A percentile compares a stretch with the other conserved stretches of the same genome.
Evolutionary conservation across 2,888 invertebrate genomes (phyloP).

Genomic region (Diogma glabrata): DNA sequence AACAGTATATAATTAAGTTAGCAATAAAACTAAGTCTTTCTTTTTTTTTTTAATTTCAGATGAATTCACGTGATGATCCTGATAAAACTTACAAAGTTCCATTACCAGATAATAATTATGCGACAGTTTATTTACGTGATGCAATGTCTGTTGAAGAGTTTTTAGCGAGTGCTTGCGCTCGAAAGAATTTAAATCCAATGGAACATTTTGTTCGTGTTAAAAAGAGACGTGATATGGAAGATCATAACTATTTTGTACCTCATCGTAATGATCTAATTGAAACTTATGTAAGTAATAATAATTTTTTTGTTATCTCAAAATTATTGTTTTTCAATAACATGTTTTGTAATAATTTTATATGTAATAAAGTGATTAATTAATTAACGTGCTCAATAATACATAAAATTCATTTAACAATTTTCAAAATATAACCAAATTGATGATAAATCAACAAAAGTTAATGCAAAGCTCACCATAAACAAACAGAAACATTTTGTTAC

Average conservation of each 20-base stretch:
- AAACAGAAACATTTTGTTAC: too few species aligned
- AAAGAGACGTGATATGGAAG: constrained; percentile 88
- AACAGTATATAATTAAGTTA: too few species aligned
- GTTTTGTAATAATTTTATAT: too few species aligned
- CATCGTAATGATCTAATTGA: constrained; percentile 90
- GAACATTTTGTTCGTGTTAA: constrained; percentile 94
- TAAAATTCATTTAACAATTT: too few species aligned
- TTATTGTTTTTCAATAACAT: too few species aligned
- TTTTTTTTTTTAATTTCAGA: constrained; percentile 42
- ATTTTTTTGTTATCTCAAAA: too few species aligned
- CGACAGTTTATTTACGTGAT: constrained; percentile 77
- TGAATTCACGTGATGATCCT: constrained; percentile 73
- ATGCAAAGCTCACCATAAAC: too few species aligned
- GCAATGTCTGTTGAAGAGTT: constrained; percentile 95
- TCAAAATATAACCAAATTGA: too few species aligned
- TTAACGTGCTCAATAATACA: too few species aligned
- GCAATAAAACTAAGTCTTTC: too few species aligned
- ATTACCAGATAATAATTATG: constrained; percentile 71
- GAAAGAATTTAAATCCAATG: constrained; percentile 84
- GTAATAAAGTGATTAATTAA: too few species aligned
- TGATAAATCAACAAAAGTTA: too few species aligned
- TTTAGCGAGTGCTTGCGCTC: constrained; percentile 80
- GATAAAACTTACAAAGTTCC: constrained; percentile 84
- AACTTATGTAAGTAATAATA: constrained; percentile 86
- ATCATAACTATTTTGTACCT: constrained; percentile 92